Evolutionary conservation across 2,797 vertebrate genomes (phyloP).

Genomic region (Enteromius anoplus): DNA sequence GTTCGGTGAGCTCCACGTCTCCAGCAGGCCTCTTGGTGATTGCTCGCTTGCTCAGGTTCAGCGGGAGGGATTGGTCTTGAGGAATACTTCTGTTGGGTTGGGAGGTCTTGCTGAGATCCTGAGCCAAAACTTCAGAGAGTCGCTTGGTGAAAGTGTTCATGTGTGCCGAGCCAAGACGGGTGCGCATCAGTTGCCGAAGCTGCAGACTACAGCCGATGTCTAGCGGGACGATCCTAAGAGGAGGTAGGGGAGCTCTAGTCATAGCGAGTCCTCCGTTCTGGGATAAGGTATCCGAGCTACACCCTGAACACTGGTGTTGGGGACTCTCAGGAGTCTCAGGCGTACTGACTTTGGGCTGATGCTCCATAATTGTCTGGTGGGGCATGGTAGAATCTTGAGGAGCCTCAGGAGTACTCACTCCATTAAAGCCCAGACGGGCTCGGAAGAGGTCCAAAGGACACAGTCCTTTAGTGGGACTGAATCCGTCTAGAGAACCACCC

Average conservation of each 20-base stretch:
- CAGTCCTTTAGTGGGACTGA: slow-evolving; percentile 78
- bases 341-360: slow-evolving; percentile 66
- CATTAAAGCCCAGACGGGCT: slow-evolving; percentile 69
- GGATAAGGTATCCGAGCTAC: slow-evolving; percentile 50
- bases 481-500: slow-evolving; percentile 67
- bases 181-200: slow-evolving; percentile 79
- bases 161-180: slow-evolving; percentile 73
- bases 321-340: slow-evolving; percentile 58
- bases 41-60: slow-evolving; percentile 80
- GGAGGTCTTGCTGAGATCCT: slow-evolving; percentile 73
- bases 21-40: slow-evolving; percentile 64
- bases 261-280: slow-evolving; percentile 59
- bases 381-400: slow-evolving; percentile 65
- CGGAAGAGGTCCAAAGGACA: slow-evolving; percentile 77
- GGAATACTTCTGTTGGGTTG: slow-evolving; percentile 47
- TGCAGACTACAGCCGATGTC: slow-evolving; percentile 83
- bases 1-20: slow-evolving; percentile 37
- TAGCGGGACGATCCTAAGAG: slow-evolving; percentile 79
- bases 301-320: slow-evolving; percentile 70
- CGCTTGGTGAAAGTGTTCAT: slow-evolving; percentile 79
- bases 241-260: slow-evolving; percentile 70
- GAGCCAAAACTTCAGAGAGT: slow-evolving; percentile 79
- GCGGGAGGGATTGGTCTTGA: slow-evolving; percentile 76
- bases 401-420: slow-evolving; percentile 60
- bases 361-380: slow-evolving; percentile 61